Conservation (phyloP, 92 coral and sea anemone species). For the Metridium senile region DNA sequence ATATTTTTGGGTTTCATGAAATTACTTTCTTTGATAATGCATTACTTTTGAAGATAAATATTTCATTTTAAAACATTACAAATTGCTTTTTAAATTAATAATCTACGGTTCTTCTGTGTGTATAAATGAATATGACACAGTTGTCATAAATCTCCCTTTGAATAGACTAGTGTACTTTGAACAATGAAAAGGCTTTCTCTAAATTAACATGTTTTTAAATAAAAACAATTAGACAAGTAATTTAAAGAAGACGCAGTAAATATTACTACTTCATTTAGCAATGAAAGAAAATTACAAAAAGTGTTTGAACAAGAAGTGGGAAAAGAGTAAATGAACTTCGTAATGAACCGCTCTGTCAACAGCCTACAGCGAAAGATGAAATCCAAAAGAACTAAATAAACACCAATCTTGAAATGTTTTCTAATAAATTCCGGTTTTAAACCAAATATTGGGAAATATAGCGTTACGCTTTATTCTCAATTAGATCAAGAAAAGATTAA, state of each 20-base stretch:
- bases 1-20: too few relatives aligned
- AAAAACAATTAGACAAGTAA: neutral
- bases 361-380: neutral
- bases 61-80: too few relatives aligned
- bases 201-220: neutral
- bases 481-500: constrained; percentile 1
- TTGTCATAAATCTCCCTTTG: too few relatives aligned
- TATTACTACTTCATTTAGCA: neutral
- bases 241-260: neutral
- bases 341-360: neutral
- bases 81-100: too few relatives aligned
- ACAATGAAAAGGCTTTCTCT: neutral
- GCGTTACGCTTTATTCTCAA: neutral
- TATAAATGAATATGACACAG: too few relatives aligned
- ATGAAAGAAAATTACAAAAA: neutral
- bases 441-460: neutral
- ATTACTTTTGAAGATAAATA: too few relatives aligned
- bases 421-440: constrained; percentile 4
- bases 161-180: neutral
- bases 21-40: too few relatives aligned
- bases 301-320: too few relatives aligned
- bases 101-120: too few relatives aligned
- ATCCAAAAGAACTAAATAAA: too few relatives aligned
- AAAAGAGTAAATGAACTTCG: neutral
- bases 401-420: neutral